Evolutionary conservation across 2,113 vertebrate genomes (phyloP).

Genomic region (Pituophis catenifer): DNA sequence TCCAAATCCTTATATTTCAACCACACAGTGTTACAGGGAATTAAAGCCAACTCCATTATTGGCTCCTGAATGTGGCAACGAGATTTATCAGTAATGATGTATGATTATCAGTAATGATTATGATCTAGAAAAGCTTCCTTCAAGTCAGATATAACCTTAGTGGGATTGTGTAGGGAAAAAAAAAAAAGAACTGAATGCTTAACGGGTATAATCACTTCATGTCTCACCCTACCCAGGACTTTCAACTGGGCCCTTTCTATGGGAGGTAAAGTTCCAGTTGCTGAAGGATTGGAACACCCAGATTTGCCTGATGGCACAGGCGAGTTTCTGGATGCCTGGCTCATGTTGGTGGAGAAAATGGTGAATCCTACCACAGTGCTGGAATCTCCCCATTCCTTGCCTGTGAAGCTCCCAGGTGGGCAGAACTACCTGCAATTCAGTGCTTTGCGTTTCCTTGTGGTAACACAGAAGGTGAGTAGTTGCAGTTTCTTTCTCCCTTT

Average conservation of each 20-base stretch:
- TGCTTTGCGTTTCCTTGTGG: conserved; percentile 89
- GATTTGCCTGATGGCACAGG: conserved; percentile 91
- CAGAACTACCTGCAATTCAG: conserved; percentile 87
- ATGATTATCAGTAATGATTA: not conserved
- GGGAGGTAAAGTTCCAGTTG: conserved; percentile 89
- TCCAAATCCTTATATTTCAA: not conserved
- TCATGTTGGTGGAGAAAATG: conserved; percentile 96
- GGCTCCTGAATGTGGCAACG: too few species aligned
- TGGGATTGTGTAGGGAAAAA: not conserved
- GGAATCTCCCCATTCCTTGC: conserved; percentile 90
- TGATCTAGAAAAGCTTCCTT: not conserved
- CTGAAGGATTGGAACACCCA: conserved; percentile 85
- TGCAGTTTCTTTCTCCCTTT: not conserved
- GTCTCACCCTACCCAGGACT: conserved; percentile 71
- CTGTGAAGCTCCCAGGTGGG: conserved; percentile 84
- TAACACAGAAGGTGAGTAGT: conserved; percentile 86
- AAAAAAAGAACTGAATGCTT: not conserved
- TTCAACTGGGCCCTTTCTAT: conserved; percentile 94
- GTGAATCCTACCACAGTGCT: conserved; percentile 93
- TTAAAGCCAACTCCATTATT: not conserved
- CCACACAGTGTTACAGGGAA: not conserved
- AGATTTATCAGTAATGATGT: not conserved
- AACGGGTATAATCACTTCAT: not conserved
- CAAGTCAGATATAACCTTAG: not conserved
- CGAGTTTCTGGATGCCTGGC: conserved; percentile 92